Evolutionary conservation across 2,797 vertebrate species (phyloP), one percentile per base, ranked within the genome.

Genomic region (Coregonus sp.): DNA sequence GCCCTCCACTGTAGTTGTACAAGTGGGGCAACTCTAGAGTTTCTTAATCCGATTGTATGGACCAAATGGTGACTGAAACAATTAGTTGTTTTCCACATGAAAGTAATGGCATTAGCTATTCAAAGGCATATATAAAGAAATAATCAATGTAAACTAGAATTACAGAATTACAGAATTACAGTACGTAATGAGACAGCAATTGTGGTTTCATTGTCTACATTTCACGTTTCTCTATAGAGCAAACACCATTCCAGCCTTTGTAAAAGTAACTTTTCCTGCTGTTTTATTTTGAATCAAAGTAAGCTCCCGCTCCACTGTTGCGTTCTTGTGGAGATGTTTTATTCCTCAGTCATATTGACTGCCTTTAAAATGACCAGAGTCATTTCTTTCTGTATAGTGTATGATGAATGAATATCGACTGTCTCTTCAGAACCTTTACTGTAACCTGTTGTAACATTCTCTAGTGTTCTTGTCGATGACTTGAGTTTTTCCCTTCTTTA

Each of bases 331-430:
- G 86, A 90, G 86, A 75, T 59, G 83, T 37, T 16, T 63, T 25
- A n/a, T 70, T 1, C 33, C 78, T 84, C 52, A 91, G 95, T 95
- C 94, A 95, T 86, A 94, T 95, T 95, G 95, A 95, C 95, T 94
- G 83, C 5, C 59, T 80, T 81, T 82, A 82, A 79, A 72, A 79
- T 18, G 59, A 47, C 63, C 73, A 80, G 74, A 85, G 80, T 78
- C 72, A 79, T 82, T 65, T 65, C 70, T 80, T 37, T 59, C 31
- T 80, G 74, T 80, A 81, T 78, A 70, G 7, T 37, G 73, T 5
- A 50, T 33, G 73, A 82, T 85, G 78, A 87, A 85, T 82, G 78
- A 85, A 76, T 78, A 76, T 82, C 5, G 35, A 81, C 67, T 74
- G 75, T 83, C 52, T 86, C 84, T 81, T 84, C 80, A 73, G 56